phyloP scores from a whole-genome alignment of 2,113 vertebrate species.

The Madoqua kirkii region DNA sequence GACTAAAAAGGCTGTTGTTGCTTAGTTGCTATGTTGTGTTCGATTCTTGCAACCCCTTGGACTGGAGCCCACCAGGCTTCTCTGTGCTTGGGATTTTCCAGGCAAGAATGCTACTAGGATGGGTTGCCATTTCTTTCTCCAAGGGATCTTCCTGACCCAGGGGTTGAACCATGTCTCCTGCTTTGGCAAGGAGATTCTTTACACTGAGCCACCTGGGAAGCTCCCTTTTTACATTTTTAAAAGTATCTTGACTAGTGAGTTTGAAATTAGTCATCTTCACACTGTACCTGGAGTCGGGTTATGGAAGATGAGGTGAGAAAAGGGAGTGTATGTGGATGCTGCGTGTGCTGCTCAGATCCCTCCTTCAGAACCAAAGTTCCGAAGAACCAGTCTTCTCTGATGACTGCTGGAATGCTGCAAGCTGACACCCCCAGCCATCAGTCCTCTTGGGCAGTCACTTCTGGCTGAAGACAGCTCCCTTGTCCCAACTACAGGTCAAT shows the following conservation, averaged over 20 bases:
- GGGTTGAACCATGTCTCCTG: neutral
- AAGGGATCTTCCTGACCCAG: neutral
- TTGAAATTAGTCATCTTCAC: neutral
- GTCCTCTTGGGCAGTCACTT: neutral
- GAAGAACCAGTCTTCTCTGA: neutral
- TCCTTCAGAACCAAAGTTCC: neutral
- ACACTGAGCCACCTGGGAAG: neutral
- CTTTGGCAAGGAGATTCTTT: neutral
- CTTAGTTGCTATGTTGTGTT: neutral
- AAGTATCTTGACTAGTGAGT: neutral
- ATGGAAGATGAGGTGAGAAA: neutral
- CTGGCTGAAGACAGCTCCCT: neutral
- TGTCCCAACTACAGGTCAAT: neutral
- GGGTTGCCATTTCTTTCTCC: neutral
- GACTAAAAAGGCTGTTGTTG: neutral
- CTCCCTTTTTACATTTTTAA: neutral
- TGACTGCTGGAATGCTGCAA: neutral
- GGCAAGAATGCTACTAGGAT: neutral
- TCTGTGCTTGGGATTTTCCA: neutral
- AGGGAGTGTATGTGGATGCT: neutral
- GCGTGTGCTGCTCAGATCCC: neutral
- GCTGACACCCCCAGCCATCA: neutral
- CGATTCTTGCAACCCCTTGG: neutral
- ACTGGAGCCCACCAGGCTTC: neutral
- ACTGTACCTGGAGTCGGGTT: neutral